Conservation (phyloP, 2,113 vertebrate genomes). For the Zeus faber region DNA sequence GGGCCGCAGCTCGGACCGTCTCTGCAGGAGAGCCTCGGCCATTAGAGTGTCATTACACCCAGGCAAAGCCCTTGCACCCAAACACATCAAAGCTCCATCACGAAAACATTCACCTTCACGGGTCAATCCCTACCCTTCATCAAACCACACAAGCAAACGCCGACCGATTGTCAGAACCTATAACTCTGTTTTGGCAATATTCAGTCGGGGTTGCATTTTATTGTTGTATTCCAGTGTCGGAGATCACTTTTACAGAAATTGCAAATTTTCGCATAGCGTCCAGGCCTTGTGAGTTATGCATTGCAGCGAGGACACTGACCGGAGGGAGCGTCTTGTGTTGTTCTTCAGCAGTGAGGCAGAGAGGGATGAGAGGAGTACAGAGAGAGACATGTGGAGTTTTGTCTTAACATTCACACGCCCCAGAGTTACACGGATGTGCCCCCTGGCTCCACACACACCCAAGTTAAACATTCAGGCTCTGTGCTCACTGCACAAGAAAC, state of each 20-base stretch:
- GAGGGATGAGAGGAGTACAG: conserved; percentile 19
- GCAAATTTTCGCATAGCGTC: no score
- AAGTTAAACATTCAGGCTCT: conserved; percentile 24
- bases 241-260: no score
- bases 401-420: conserved; percentile 65
- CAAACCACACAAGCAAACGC: no score
- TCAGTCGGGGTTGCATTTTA: no score
- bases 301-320: no score
- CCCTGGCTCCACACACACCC: conserved; percentile 55
- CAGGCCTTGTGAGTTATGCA: no score
- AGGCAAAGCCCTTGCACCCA: conserved; percentile 10
- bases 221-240: no score
- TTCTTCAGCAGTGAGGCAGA: conserved; percentile 12
- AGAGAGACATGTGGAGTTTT: conserved; percentile 42
- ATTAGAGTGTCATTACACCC: conserved; percentile 23
- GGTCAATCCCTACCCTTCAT: no score
- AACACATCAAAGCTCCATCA: conserved; percentile 15
- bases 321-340: background rate
- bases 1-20: conserved; percentile 9
- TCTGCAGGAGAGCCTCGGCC: conserved; percentile 31
- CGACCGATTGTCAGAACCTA: no score
- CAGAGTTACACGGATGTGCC: conserved; percentile 44
- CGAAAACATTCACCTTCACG: background rate
- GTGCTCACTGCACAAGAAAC: conserved; percentile 28
- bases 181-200: no score